Evolutionary conservation across 2,113 vertebrate species (phyloP), one percentile per base, ranked within the genome.

Genomic region (Ammospiza caudacuta): DNA sequence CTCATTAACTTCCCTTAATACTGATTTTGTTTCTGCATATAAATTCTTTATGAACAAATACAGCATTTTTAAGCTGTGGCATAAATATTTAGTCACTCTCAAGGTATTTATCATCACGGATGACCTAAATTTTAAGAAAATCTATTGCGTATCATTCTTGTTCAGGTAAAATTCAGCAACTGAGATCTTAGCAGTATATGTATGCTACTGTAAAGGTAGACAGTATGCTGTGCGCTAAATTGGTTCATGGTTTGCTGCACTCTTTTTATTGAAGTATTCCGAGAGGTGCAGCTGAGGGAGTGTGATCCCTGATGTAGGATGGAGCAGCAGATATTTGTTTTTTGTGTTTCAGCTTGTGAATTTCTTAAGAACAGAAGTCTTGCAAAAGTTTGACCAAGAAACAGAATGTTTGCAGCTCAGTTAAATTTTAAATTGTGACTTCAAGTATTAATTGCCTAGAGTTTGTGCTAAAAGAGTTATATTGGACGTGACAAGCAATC

Each of bases 221-320:
- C 39, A 8, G 16, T 64, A 12, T 0, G 9, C 51, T 57, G 0
- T 13, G 8, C 21, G 25, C 67, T 74, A 15, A 64, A 81, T 23
- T 28, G 51, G 12, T 47, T 89, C 10, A 2, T 17, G 33, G 31
- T 66, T 82, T 24, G 57, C 55, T 7, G 12, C 1, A 1, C 47
- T 21, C 21, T 66, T 73, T 76, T 76, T 51, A 25, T 52, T 64
- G 9, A 43, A 61, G 14, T 15, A 18, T 13, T 76, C 35, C 6
- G 2, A 67, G 21, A 59, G 54, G 31, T 0, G 0, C 17, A 12
- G 7, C 16, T 43, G 47, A 41, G 51, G 58, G 58, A 64, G 18
- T 13, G 13, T 4, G 9, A 27, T 57, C 19, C 17, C 63, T 52
- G 33, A 18, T 28, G 10, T 9, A 55, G 29, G 31, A 29, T 44